Evolutionary conservation across 2,113 vertebrate genomes (phyloP).

Genomic region (Channa argus): DNA sequence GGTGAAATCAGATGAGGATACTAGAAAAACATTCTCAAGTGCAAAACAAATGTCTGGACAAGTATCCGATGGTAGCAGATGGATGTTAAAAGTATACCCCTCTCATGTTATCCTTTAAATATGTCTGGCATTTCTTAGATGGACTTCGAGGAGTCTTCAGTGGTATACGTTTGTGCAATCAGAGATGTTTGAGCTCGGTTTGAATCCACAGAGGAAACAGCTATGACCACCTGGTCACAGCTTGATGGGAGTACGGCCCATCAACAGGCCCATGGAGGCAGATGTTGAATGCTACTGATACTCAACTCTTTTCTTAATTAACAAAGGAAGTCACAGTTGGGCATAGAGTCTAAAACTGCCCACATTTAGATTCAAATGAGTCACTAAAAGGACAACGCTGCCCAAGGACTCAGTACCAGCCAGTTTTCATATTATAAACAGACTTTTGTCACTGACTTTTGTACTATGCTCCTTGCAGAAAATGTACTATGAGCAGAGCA

Average conservation of each 20-base stretch:
- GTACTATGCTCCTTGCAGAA: no score
- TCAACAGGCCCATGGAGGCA: constrained; percentile 60
- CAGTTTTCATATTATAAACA: no score
- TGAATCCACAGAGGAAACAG: constrained; percentile 54
- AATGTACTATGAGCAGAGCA: no score
- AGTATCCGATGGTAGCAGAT: constrained; percentile 15
- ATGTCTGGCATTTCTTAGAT: constrained; percentile 22
- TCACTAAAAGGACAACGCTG: neutral
- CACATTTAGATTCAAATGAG: neutral
- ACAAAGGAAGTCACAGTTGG: neutral
- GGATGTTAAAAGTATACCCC: neutral
- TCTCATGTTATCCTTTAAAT: constrained; percentile 5
- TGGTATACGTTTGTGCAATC: constrained; percentile 37
- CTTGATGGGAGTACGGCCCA: constrained; percentile 21
- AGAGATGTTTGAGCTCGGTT: constrained; percentile 41
- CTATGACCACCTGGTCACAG: constrained; percentile 66
- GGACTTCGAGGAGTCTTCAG: constrained; percentile 6
- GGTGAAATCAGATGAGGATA: constrained; percentile 22
- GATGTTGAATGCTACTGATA: constrained; percentile 44
- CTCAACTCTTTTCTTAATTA: neutral
- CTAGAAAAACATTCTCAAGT: constrained; percentile 6
- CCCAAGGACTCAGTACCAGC: no score
- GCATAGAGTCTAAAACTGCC: no score
- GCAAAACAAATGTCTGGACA: constrained; percentile 23
- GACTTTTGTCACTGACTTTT: no score